Evolutionary conservation across 2,888 invertebrate genomes (phyloP).

Genomic region (Megalurothrips usitatus): DNA sequence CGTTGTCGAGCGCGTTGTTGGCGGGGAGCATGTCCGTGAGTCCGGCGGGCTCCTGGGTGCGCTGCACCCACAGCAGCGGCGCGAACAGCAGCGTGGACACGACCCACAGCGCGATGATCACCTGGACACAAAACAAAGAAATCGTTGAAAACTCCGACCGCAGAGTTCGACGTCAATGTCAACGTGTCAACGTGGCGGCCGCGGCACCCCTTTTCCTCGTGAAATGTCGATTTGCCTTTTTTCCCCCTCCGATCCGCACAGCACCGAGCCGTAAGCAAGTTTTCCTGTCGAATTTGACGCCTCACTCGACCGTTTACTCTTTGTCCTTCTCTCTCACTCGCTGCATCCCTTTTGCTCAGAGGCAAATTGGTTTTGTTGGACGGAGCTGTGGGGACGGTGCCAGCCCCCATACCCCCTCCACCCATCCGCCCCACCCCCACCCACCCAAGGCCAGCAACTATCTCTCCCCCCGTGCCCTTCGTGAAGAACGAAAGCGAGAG

Average conservation of each 20-base stretch:
- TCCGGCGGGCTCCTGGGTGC: conserved; percentile 36
- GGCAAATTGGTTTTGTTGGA: neutral
- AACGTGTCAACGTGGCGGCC: no score
- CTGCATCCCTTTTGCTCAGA: neutral
- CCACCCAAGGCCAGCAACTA: neutral
- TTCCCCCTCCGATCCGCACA: no score
- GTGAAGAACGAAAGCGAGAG: no score
- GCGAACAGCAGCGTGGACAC: conserved; percentile 62
- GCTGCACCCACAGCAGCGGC: conserved; percentile 56
- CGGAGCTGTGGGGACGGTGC: neutral
- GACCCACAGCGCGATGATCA: conserved; percentile 61
- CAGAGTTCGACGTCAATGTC: no score
- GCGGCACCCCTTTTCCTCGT: no score
- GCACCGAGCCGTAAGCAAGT: no score
- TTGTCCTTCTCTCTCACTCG: no score
- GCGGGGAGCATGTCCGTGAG: conserved; percentile 36
- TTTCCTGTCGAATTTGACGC: no score
- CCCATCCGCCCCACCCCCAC: neutral
- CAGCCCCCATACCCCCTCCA: neutral
- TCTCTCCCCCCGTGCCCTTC: neutral
- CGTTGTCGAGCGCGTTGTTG: conserved; percentile 38
- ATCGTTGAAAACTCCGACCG: no score
- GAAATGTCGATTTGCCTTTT: no score
- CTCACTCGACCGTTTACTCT: no score
- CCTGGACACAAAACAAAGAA: conserved; percentile 39